These are phyloP conservation scores for Paragorgia papillata DNA, from an alignment of 92 coral and sea anemone genomes.

Conservation along the genomic window DNA sequence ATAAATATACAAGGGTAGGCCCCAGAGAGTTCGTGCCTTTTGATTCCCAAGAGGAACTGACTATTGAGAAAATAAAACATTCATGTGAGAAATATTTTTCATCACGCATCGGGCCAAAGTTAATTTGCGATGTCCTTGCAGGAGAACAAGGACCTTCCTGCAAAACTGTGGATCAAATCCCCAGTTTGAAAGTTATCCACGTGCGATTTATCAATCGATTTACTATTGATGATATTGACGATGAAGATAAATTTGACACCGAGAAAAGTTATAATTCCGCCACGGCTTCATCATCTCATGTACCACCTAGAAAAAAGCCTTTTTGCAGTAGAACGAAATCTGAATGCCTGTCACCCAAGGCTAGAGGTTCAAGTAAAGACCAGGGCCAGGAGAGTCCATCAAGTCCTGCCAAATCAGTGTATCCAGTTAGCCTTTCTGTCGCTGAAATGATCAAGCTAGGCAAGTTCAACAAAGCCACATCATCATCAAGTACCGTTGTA, in stretches of 20 bases:
- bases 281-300: background rate
- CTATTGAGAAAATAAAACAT: background rate
- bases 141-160: constrained; percentile 10
- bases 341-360: background rate
- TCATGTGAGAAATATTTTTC: constrained; percentile 2
- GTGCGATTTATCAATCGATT: background rate
- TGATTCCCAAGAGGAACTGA: background rate
- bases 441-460: constrained; percentile 44
- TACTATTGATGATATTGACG: background rate
- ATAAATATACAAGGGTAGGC: background rate
- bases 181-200: background rate
- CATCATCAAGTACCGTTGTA: constrained; percentile 13
- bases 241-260: background rate
- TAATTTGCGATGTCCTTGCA: constrained; percentile 2
- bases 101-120: background rate
- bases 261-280: background rate
- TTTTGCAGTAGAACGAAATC: background rate
- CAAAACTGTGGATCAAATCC: background rate
- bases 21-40: background rate
- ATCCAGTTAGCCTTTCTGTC: constrained; percentile 39
- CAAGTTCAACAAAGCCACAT: constrained; percentile 2
- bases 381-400: too few relatives aligned
- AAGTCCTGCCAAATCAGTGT: background rate
- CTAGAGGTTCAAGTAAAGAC: background rate
- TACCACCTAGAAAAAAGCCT: background rate